Percentiles rank a stretch among this genome's conserved stretches.
phyloP scores from a whole-genome alignment of 2,888 invertebrate genomes.

The Xanthia icteritia region DNA sequence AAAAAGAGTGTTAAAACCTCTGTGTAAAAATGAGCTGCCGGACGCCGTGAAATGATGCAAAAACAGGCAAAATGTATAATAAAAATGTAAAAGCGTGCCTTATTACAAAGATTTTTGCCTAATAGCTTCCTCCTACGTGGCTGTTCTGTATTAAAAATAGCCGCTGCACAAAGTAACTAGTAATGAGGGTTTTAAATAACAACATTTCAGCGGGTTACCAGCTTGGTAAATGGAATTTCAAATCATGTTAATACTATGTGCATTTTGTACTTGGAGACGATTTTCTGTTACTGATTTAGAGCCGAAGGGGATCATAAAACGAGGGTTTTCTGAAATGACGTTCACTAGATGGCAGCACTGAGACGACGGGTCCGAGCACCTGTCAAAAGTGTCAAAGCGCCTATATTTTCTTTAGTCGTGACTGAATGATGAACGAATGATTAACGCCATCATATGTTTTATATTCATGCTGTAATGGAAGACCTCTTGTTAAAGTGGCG shows the following conservation, averaged over 20 bases:
- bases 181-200: constrained; percentile 26
- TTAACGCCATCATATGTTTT: no score
- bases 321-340: no score
- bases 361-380: no score
- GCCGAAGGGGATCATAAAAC: not conserved
- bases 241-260: not conserved
- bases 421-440: no score
- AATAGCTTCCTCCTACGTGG: constrained; percentile 45
- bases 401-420: no score
- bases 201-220: constrained; percentile 21
- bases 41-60: constrained; percentile 54
- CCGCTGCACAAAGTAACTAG: constrained; percentile 34
- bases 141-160: constrained; percentile 44
- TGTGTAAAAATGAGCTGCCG: constrained; percentile 45
- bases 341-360: no score
- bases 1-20: constrained; percentile 51
- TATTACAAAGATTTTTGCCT: constrained; percentile 58
- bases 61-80: constrained; percentile 50
- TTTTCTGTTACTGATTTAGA: constrained; percentile 8
- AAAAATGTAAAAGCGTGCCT: constrained; percentile 51
- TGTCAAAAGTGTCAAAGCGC: no score
- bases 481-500: no score
- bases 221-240: constrained; percentile 22
- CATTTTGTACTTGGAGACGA: not conserved
- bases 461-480: no score